phyloP scores from a whole-genome alignment of 2,888 invertebrate species.

The Scaptomyza reducta region DNA sequence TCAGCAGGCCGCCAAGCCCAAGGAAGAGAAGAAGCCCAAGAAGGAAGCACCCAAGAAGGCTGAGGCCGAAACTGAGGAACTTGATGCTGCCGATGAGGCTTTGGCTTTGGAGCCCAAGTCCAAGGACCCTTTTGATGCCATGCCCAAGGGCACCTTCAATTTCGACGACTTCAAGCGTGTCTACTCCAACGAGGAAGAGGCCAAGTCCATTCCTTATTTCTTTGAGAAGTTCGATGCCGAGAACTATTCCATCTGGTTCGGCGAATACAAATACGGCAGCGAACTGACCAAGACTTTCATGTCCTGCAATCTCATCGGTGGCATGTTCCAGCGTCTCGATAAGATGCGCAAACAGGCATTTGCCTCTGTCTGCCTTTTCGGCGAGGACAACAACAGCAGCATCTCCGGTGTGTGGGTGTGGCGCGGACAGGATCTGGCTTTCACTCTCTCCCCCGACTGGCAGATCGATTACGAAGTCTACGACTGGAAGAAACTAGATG shows the following conservation, averaged over 20 bases:
- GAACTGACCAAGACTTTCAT: conserved; percentile 97
- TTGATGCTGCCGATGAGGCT: conserved; percentile 88
- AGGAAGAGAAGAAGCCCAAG: conserved; percentile 81
- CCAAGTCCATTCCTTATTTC: conserved; percentile 97
- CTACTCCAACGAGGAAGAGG: conserved; percentile 98
- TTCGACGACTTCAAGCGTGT: conserved; percentile 99
- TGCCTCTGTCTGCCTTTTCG: conserved; percentile 96
- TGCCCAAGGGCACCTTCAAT: conserved; percentile 96
- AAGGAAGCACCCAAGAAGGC: conserved; percentile 85
- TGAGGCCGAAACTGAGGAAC: conserved; percentile 86
- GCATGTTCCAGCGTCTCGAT: conserved; percentile 99
- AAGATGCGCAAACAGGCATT: conserved; percentile 99
- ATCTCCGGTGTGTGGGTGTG: conserved; percentile 99
- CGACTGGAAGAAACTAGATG: conserved; percentile 96
- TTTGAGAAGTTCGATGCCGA: conserved; percentile 99
- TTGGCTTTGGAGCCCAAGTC: conserved; percentile 91
- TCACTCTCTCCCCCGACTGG: conserved; percentile 96
- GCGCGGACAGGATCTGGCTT: conserved; percentile 97
- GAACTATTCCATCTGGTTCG: conserved; percentile 98
- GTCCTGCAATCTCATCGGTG: conserved; percentile 98
- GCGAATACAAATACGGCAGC: conserved; percentile 97
- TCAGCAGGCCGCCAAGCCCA: conserved; percentile 82
- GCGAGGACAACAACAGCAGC: conserved; percentile 94
- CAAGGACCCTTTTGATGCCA: conserved; percentile 95
- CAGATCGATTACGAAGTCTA: conserved; percentile 98